Percentiles rank a stretch among this genome's conserved stretches.
phyloP scores from a whole-genome alignment of 2,113 vertebrate species.

The Alouatta palliata region DNA sequence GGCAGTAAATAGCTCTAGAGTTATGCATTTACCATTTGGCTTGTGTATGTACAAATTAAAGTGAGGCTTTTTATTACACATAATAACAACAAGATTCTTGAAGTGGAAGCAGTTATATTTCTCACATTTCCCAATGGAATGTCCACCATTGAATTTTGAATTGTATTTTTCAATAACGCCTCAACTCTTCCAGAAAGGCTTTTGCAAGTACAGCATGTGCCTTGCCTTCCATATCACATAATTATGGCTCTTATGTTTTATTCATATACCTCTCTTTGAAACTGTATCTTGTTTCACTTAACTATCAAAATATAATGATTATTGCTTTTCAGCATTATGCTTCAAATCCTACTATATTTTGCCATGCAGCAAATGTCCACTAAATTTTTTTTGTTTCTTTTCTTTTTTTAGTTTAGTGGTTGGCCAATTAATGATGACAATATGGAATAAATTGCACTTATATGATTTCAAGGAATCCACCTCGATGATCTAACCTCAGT shows the following conservation, averaged over 20 bases:
- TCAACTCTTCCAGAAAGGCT: background rate
- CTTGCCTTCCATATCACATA: background rate
- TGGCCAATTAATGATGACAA: too few relatives aligned
- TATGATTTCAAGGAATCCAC: too few relatives aligned
- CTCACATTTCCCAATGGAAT: background rate
- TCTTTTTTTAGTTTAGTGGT: background rate
- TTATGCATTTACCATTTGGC: background rate
- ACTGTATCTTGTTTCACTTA: background rate
- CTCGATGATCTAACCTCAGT: too few relatives aligned
- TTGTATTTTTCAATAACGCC: background rate
- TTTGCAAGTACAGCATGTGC: background rate
- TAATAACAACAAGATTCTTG: background rate
- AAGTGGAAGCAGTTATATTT: background rate
- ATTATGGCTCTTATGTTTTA: rapidly evolving
- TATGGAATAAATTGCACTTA: too few relatives aligned
- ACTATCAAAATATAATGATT: background rate
- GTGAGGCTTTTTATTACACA: background rate
- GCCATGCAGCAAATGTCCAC: background rate
- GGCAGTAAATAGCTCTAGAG: background rate
- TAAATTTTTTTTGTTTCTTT: too few relatives aligned
- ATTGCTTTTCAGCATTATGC: background rate
- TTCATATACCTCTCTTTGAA: background rate
- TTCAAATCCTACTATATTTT: background rate
- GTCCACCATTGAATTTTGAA: background rate
- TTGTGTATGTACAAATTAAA: background rate